A percentile compares a stretch with the other conserved stretches of the same genome.
Conservation (phyloP, 2,113 vertebrate species). For the Saccopteryx leptura region DNA sequence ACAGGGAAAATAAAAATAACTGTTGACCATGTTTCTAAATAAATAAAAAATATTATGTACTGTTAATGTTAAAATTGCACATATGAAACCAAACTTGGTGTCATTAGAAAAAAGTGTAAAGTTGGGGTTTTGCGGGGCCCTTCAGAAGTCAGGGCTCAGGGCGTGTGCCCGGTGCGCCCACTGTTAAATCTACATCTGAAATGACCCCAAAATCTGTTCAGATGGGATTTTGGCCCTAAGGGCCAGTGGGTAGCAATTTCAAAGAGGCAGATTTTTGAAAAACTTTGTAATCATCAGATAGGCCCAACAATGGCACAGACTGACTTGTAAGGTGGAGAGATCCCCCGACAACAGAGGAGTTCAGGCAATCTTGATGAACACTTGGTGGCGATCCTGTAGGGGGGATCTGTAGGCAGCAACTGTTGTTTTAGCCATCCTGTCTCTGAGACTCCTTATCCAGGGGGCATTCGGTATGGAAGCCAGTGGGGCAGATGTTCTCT, state of each 20-base stretch:
- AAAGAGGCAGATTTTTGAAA: neutral
- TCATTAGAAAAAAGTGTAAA: too few species aligned
- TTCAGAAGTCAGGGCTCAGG: too few species aligned
- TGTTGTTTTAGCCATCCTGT: neutral
- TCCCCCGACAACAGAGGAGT: rapidly evolving
- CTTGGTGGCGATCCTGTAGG: neutral
- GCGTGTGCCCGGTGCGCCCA: too few species aligned
- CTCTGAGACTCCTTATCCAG: neutral
- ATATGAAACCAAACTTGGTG: too few species aligned
- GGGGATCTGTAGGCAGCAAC: neutral
- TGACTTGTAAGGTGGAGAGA: neutral
- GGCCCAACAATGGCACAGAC: neutral
- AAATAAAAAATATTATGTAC: too few species aligned
- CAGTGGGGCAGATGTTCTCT: neutral
- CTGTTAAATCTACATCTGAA: neutral
- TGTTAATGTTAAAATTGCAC: too few species aligned
- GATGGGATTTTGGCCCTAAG: neutral
- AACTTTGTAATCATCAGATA: neutral
- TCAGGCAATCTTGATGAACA: neutral
- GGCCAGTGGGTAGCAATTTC: neutral
- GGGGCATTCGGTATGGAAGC: neutral
- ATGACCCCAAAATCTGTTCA: neutral
- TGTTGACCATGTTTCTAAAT: too few species aligned
- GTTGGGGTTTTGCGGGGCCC: too few species aligned
- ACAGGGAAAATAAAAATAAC: too few species aligned